Percentiles rank a stretch among this genome's conserved stretches.
Evolutionary conservation across 1,140 invertebrate species (phyloP).

Genomic region (Drosophila rufa): DNA sequence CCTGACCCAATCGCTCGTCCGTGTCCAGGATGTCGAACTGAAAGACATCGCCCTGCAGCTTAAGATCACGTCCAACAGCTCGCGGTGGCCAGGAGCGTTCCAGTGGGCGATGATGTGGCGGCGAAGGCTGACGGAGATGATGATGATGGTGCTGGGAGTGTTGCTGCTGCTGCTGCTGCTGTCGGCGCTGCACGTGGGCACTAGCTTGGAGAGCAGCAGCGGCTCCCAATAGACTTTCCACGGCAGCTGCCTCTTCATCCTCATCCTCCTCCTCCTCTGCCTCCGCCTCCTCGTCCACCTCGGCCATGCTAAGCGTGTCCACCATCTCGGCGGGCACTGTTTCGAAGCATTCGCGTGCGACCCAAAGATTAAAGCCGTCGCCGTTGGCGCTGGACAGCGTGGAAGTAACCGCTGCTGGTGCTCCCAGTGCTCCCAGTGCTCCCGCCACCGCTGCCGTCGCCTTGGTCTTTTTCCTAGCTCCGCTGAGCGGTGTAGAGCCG

Average conservation of each 20-base stretch:
- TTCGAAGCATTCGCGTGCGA: constrained; percentile 81
- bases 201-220: constrained; percentile 74
- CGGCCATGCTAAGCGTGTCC: constrained; percentile 58
- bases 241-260: constrained; percentile 76
- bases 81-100: constrained; percentile 87
- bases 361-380: constrained; percentile 79
- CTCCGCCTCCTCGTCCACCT: constrained; percentile 64
- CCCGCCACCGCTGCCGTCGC: not conserved
- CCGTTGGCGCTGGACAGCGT: constrained; percentile 47
- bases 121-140: constrained; percentile 65
- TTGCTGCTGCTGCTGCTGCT: constrained; percentile 62
- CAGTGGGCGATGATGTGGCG: constrained; percentile 86
- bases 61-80: constrained; percentile 62
- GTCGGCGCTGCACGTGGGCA: constrained; percentile 50
- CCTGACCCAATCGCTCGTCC: constrained; percentile 86
- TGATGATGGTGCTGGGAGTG: constrained; percentile 85
- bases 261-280: constrained; percentile 43
- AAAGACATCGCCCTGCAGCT: constrained; percentile 89
- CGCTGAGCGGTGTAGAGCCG: constrained; percentile 60
- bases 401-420: not conserved
- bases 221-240: constrained; percentile 73
- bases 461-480: constrained; percentile 67
- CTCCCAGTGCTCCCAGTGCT: not conserved
- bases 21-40: constrained; percentile 91
- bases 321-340: constrained; percentile 82